Evolutionary conservation across 2,888 invertebrate species (phyloP).

Genomic region (Geotrupes spiniger): DNA sequence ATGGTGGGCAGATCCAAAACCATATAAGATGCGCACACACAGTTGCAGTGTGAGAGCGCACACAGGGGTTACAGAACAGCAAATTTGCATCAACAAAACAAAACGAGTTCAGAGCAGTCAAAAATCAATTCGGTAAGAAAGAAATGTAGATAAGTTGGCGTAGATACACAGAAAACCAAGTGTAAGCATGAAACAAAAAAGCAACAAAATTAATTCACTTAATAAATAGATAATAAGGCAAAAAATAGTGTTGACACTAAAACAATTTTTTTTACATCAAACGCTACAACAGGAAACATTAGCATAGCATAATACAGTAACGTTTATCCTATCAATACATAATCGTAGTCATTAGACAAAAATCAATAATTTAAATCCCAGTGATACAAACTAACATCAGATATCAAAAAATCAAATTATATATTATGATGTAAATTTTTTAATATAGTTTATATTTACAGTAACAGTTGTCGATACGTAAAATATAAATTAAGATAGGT

Average conservation of each 20-base stretch:
- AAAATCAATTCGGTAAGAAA: conserved; percentile 5
- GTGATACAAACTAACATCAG: too few species aligned
- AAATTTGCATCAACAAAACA: conserved; percentile 25
- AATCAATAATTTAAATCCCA: too few species aligned
- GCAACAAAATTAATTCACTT: conserved; percentile 37
- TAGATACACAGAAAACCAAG: conserved; percentile 32
- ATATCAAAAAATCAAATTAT: not conserved
- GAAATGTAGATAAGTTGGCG: conserved; percentile 20
- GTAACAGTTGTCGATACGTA: too few species aligned
- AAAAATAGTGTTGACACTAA: not conserved
- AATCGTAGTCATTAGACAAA: too few species aligned
- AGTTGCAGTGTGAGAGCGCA: conserved; percentile 26
- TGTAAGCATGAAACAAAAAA: conserved; percentile 51
- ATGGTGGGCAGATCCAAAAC: conserved; percentile 46
- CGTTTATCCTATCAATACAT: too few species aligned
- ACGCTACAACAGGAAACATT: too few species aligned
- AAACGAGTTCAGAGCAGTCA: conserved; percentile 7
- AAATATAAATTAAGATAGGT: too few species aligned
- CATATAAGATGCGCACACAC: conserved; percentile 31
- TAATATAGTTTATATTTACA: too few species aligned
- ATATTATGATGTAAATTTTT: too few species aligned
- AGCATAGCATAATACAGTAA: too few species aligned
- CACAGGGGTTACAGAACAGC: conserved; percentile 30
- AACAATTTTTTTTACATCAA: not conserved
- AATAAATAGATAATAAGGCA: conserved; percentile 24